Evolutionary conservation across 1,140 invertebrate species (phyloP).

Genomic region (Aphis gossypii): DNA sequence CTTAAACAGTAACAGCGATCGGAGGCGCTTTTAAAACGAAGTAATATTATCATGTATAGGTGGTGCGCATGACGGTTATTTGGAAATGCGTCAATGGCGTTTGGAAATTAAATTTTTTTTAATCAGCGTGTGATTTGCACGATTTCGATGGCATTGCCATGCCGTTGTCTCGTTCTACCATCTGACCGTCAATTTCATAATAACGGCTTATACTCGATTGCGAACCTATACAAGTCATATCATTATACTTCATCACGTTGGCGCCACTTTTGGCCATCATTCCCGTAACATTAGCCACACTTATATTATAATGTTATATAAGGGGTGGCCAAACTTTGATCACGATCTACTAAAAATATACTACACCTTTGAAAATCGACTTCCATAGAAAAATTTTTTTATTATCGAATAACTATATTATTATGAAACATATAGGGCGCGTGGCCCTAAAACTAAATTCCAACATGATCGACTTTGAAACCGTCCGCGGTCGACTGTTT

Average conservation of each 20-base stretch:
- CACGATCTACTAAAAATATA: no score
- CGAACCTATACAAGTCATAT: constrained; percentile 51
- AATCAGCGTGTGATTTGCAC: constrained; percentile 36
- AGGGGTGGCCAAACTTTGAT: no score
- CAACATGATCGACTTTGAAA: no score
- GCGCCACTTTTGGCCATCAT: background rate
- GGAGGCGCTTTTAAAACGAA: background rate
- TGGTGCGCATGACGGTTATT: background rate
- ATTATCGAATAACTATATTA: no score
- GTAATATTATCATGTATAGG: background rate
- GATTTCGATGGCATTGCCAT: background rate
- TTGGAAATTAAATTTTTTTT: background rate
- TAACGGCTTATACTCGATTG: constrained; percentile 34
- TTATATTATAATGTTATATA: background rate
- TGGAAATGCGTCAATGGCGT: background rate
- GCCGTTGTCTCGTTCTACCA: constrained; percentile 53
- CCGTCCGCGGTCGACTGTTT: no score
- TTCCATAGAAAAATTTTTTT: no score
- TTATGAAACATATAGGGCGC: no score
- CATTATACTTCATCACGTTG: constrained; percentile 17
- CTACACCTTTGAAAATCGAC: no score
- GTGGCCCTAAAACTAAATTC: no score
- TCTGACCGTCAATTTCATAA: constrained; percentile 55
- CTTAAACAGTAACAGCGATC: background rate
- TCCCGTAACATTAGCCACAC: background rate